Evolutionary conservation across 2,888 invertebrate genomes (phyloP), one percentile per base, ranked within the genome.

Genomic region (Ametastegia equiseti): DNA sequence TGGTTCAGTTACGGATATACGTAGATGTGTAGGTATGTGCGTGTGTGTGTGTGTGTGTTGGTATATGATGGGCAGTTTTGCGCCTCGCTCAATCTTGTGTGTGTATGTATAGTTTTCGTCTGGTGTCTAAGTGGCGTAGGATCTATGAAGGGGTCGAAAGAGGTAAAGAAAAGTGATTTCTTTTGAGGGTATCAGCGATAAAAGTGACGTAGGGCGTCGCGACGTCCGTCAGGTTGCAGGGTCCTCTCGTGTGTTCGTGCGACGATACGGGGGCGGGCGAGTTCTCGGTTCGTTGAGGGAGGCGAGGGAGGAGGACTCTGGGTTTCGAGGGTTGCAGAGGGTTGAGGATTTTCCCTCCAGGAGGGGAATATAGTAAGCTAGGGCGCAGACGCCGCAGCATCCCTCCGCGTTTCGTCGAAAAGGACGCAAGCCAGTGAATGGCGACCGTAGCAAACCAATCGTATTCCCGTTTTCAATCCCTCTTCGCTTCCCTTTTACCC

Each of bases 391-490:
- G 88, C 87, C 85, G 83, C 82, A 75, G 77, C 82, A 82, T 84
- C 85, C 85, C 87, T 86, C 88, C 86, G 88, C 89, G 90, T n/a
- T n/a, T n/a, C 89, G 89, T 90, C 90, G 90, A 87, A 86, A 87
- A 87, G 85, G 89, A 87, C 87, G 86, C 88, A 88, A 88, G 87
- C 86, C 88, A 78, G 90, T 90, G 90, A 91, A 91, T 91, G 91
- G 91, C 91, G 91, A 91, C 90, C 88, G 89, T 90, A 88, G 88
- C 91, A 91, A 91, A 91, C 91, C 91, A 91, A 91, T 91, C 91
- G 91, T 91, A 91, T 91, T 91, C 91, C 90, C 90, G 91, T 91
- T 91, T 90, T 88, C 91, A 19, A 91, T 91, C 91, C 91, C 91
- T 91, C 91, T 91, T 87, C 80, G n/a, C n/a, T 79, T 54, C 15